Conservation (phyloP, 2,113 vertebrate genomes). For the Cairina moschata region DNA sequence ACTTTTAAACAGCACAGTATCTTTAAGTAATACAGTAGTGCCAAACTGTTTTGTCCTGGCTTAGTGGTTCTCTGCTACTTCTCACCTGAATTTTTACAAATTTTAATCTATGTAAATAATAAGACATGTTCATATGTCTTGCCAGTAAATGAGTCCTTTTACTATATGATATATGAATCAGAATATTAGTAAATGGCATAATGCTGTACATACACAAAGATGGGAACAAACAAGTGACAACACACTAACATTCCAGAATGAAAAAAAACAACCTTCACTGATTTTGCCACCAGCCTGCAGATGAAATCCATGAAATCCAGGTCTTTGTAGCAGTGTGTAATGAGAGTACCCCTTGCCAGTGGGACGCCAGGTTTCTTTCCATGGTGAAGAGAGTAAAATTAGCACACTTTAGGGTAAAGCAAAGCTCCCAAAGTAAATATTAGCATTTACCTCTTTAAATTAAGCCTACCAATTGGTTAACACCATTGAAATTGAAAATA, state of each 20-base stretch:
- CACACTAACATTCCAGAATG: neutral
- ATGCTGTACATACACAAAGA: neutral
- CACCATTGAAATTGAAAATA: neutral
- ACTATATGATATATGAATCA: neutral
- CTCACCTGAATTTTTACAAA: neutral
- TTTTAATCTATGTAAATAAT: neutral
- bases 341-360: conserved; percentile 86
- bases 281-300: conserved; percentile 87
- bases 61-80: neutral
- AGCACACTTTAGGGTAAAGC: neutral
- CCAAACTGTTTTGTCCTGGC: neutral
- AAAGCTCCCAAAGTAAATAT: neutral
- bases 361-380: conserved; percentile 90
- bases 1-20: neutral
- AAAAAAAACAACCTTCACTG: conserved; percentile 85
- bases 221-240: neutral
- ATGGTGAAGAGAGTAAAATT: neutral
- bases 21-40: neutral
- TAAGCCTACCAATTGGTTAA: neutral
- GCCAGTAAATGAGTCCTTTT: neutral
- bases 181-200: neutral
- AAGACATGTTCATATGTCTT: neutral
- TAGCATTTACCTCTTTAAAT: neutral
- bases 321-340: conserved; percentile 94
- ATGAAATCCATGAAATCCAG: conserved; percentile 97